phyloP scores from a whole-genome alignment of 2,797 vertebrate genomes.

The Acanthiza pusilla region DNA sequence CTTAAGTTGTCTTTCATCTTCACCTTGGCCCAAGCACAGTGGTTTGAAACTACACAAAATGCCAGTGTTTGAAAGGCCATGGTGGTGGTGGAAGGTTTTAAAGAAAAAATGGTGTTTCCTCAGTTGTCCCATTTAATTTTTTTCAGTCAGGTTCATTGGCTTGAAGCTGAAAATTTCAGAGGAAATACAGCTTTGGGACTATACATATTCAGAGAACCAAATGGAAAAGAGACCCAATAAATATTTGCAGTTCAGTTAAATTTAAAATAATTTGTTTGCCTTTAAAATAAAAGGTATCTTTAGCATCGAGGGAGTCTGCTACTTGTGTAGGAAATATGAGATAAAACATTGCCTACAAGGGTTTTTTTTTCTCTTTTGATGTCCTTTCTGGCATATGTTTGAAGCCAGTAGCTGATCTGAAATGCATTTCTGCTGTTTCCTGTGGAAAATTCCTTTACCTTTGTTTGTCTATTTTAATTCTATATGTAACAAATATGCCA shows the following conservation, averaged over 20 bases:
- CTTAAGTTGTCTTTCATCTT: not conserved
- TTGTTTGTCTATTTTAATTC: slow-evolving; percentile 52
- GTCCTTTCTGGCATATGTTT: slow-evolving; percentile 40
- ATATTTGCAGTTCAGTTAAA: slow-evolving; percentile 39
- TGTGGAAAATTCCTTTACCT: slow-evolving; percentile 47
- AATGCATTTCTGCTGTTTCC: slow-evolving; percentile 29
- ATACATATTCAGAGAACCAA: not conserved
- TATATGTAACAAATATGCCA: slow-evolving; percentile 6
- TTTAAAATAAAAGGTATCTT: slow-evolving; percentile 38
- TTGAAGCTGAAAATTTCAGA: slow-evolving; percentile 13
- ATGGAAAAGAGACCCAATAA: slow-evolving; percentile 23
- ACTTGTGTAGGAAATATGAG: slow-evolving; percentile 1
- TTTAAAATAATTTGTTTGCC: slow-evolving; percentile 53
- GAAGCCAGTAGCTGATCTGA: slow-evolving; percentile 38
- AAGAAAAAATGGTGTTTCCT: not conserved
- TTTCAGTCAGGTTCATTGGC: not conserved
- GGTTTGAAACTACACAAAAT: not conserved
- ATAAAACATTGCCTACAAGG: slow-evolving; percentile 48
- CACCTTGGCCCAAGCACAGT: not conserved
- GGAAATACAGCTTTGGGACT: not conserved
- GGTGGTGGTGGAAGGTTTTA: not conserved
- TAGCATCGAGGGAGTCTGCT: not conserved
- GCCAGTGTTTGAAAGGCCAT: not conserved
- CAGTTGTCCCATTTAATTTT: not conserved
- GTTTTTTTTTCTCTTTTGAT: slow-evolving; percentile 49